These are phyloP conservation scores for Exocentrus adspersus DNA, from an alignment of 2,888 invertebrate species.

Conservation along the genomic window DNA sequence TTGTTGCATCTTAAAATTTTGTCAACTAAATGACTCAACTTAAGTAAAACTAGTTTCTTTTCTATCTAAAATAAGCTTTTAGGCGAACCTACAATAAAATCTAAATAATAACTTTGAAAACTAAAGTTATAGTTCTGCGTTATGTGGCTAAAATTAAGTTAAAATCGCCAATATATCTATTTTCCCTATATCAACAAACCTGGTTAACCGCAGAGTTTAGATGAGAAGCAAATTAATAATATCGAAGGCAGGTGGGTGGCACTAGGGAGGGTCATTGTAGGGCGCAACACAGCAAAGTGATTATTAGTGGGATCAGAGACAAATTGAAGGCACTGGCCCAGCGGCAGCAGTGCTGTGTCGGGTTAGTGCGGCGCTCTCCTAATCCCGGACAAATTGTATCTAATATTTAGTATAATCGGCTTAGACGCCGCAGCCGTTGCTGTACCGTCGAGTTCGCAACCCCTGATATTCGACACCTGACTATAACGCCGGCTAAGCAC, in stretches of 20 bases:
- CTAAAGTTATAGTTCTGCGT: too few species aligned
- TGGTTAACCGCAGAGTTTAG: conserved; percentile 16
- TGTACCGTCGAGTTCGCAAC: conserved; percentile 30
- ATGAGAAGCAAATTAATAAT: conserved; percentile 26
- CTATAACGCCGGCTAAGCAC: conserved; percentile 19
- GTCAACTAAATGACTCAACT: too few species aligned
- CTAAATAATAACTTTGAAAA: too few species aligned
- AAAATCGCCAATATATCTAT: conserved; percentile 2
- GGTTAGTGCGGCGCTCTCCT: conserved; percentile 49
- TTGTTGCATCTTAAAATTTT: too few species aligned
- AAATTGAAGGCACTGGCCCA: conserved; percentile 53
- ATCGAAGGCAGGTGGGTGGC: conserved; percentile 25
- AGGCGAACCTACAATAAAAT: too few species aligned
- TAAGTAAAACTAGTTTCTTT: too few species aligned
- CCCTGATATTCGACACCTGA: conserved; percentile 35
- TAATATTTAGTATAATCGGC: conserved; percentile 62
- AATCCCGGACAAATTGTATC: conserved; percentile 62
- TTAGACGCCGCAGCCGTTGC: conserved; percentile 49
- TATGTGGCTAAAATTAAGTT: conserved; percentile 7
- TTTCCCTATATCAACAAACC: conserved; percentile 19
- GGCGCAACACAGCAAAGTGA: conserved; percentile 47
- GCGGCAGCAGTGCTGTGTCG: conserved; percentile 13
- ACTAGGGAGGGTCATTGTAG: conserved; percentile 25
- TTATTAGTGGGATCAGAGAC: conserved; percentile 59
- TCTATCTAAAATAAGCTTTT: too few species aligned